These are phyloP conservation scores for Rallus limicola DNA, from an alignment of 2,113 vertebrate genomes.

Conservation along the genomic window DNA sequence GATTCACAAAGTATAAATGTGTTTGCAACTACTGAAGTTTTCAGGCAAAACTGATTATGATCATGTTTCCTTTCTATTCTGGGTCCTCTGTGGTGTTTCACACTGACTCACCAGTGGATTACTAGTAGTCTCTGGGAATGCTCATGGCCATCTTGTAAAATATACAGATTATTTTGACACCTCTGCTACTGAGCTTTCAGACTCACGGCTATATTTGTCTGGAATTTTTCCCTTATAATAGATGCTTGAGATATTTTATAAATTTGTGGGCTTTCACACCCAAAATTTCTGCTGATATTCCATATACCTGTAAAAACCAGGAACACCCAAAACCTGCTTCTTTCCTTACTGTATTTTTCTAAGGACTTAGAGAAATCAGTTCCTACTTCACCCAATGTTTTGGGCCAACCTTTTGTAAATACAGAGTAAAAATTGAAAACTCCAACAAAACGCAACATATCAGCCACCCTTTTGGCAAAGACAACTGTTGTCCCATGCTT, in stretches of 20 bases:
- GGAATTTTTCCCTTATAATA: not conserved
- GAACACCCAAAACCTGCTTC: not conserved
- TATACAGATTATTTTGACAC: not conserved
- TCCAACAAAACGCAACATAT: fast-evolving
- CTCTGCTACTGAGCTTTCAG: not conserved
- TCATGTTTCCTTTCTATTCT: not conserved
- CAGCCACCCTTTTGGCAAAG: not conserved
- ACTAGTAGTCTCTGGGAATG: not conserved
- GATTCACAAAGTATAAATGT: not conserved
- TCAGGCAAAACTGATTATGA: not conserved
- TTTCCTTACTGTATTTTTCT: not conserved
- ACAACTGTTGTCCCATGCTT: not conserved
- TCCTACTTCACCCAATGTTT: not conserved
- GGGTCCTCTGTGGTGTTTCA: not conserved
- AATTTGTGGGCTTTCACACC: not conserved
- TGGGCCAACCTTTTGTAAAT: not conserved
- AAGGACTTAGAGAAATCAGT: not conserved
- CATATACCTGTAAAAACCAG: not conserved
- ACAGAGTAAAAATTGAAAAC: not conserved
- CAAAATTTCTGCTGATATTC: not conserved
- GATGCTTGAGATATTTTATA: not conserved
- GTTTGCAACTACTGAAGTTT: not conserved
- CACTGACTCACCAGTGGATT: not conserved
- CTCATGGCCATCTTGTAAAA: not conserved
- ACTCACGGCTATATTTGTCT: not conserved